phyloP scores from a whole-genome alignment of 1,140 invertebrate species.

The Hermatobates lingyangjiaoensis region DNA sequence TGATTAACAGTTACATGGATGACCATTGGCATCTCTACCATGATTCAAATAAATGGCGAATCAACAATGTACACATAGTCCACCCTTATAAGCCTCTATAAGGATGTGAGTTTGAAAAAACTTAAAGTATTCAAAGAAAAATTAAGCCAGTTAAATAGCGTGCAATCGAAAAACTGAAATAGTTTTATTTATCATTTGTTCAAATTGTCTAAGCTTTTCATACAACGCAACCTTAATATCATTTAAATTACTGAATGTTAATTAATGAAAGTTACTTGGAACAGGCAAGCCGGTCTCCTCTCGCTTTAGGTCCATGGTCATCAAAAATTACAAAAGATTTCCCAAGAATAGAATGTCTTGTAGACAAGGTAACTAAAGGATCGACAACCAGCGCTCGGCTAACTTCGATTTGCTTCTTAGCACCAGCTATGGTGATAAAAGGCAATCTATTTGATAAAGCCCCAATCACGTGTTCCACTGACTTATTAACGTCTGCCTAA shows the following conservation, averaged over 20 bases:
- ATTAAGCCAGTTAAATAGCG: too few species aligned
- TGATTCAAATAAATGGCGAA: too few species aligned
- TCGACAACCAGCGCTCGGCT: slow-evolving; percentile 66
- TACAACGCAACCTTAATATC: too few species aligned
- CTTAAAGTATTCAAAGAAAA: too few species aligned
- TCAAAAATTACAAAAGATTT: slow-evolving; percentile 76
- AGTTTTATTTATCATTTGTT: slow-evolving; percentile 1
- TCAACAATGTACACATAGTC: too few species aligned
- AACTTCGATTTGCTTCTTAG: slow-evolving; percentile 35
- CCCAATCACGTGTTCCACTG: slow-evolving; percentile 21
- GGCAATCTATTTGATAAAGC: slow-evolving; percentile 38
- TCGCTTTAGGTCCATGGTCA: slow-evolving; percentile 63
- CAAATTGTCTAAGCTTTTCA: too few species aligned
- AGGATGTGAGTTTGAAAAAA: too few species aligned
- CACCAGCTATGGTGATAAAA: slow-evolving; percentile 50
- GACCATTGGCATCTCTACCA: too few species aligned
- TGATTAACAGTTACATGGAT: too few species aligned
- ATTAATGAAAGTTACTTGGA: slow-evolving; percentile 39
- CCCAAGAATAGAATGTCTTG: slow-evolving; percentile 51
- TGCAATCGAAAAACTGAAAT: too few species aligned
- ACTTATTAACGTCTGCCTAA: slow-evolving; percentile 6
- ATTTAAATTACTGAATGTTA: background rate
- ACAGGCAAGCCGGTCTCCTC: slow-evolving; percentile 74
- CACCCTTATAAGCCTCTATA: too few species aligned
- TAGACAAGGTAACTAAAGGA: slow-evolving; percentile 51